A percentile compares a stretch with the other conserved stretches of the same genome.
Evolutionary conservation across 2,113 vertebrate genomes (phyloP).

Genomic region (Tympanuchus pallidicinctus): DNA sequence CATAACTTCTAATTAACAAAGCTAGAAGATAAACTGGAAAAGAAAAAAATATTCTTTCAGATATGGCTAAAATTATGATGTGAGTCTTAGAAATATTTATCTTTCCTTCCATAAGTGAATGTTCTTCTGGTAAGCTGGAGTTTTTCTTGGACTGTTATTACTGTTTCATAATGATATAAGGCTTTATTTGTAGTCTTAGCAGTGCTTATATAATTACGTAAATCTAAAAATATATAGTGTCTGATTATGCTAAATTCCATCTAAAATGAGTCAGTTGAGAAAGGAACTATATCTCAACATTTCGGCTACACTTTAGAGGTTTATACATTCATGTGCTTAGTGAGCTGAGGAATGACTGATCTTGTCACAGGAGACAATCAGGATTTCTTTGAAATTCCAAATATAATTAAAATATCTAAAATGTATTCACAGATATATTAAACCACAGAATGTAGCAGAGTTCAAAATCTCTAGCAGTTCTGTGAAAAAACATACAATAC

Average conservation of each 20-base stretch:
- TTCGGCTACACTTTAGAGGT: neutral
- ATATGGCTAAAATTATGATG: slow-evolving; percentile 48
- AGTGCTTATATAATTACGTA: slow-evolving; percentile 53
- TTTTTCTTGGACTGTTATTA: slow-evolving; percentile 62
- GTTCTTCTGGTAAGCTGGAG: slow-evolving; percentile 46
- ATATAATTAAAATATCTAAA: neutral
- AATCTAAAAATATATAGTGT: slow-evolving; percentile 13
- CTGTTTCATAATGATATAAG: slow-evolving; percentile 47
- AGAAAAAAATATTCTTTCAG: slow-evolving; percentile 39
- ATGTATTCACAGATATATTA: neutral
- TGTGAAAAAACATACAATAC: neutral
- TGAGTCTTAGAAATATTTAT: slow-evolving; percentile 64
- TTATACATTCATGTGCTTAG: neutral
- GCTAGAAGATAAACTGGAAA: slow-evolving; percentile 67
- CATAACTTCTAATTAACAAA: slow-evolving; percentile 67
- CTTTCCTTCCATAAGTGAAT: slow-evolving; percentile 60
- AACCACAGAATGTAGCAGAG: neutral
- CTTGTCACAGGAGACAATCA: neutral
- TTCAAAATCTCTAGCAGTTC: neutral
- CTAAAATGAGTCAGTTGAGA: slow-evolving; percentile 19
- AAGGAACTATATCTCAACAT: slow-evolving; percentile 14
- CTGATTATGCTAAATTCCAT: slow-evolving; percentile 53
- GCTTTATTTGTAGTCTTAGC: slow-evolving; percentile 50
- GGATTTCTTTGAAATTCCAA: neutral
- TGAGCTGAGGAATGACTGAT: neutral